phyloP scores from a whole-genome alignment of 2,888 invertebrate genomes.

The Campopleginae sp. region DNA sequence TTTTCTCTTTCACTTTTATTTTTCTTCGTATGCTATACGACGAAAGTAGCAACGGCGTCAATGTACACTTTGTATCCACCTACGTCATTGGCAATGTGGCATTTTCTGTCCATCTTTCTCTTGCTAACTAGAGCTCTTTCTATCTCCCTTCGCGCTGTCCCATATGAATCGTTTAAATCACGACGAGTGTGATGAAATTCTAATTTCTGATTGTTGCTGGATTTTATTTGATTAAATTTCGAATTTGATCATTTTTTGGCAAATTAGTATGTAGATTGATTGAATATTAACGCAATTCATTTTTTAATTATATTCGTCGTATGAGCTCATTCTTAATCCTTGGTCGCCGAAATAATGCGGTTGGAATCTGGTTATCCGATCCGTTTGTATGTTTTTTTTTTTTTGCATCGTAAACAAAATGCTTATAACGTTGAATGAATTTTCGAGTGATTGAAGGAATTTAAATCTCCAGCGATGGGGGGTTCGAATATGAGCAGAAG shows the following conservation, averaged over 20 bases:
- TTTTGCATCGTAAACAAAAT: constrained; percentile 6
- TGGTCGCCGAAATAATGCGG: background rate
- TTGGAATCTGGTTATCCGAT: background rate
- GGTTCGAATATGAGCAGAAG: background rate
- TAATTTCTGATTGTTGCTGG: background rate
- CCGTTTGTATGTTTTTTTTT: background rate
- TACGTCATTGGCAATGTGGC: constrained; percentile 35
- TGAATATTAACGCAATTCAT: background rate
- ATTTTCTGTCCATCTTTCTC: background rate
- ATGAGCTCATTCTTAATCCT: background rate
- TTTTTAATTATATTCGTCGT: background rate
- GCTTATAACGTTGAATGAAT: background rate
- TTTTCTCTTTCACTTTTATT: constrained; percentile 8
- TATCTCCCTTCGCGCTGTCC: background rate
- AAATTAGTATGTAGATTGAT: background rate
- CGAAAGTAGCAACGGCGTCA: background rate
- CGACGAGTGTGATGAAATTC: background rate
- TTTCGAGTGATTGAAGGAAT: background rate
- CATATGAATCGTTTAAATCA: background rate
- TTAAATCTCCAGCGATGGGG: background rate
- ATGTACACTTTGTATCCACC: constrained; percentile 14
- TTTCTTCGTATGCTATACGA: constrained; percentile 17
- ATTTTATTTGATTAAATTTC: background rate
- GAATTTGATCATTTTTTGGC: background rate
- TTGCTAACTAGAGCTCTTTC: background rate